Evolutionary conservation across 1,140 invertebrate species (phyloP), one percentile per base, ranked within the genome.

Genomic region (Pollicipes pollicipes): DNA sequence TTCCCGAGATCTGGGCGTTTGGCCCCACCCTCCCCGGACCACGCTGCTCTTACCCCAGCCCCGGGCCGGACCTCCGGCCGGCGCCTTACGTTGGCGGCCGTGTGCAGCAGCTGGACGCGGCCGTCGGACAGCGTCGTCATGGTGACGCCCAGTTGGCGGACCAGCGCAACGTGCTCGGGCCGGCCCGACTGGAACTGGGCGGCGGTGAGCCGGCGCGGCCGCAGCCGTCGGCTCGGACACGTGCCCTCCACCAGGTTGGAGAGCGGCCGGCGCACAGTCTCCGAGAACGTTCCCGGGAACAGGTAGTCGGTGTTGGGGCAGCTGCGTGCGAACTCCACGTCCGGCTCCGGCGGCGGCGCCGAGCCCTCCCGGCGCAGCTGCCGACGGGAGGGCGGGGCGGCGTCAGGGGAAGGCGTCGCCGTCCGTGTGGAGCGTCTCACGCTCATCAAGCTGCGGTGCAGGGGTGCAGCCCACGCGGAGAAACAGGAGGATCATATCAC

Each of bases 131-230:
- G 82, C 0, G 90, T 90, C 69, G 93, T 83, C 72, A 98, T 88
- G 68, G 88, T 88, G 75, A 98, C 97, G 68, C 96, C 96, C 94
- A 98, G 97, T 78, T 93, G 86, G 73, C 87, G 86, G 69, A 98
- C 83, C 70, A 92, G 83, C 78, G 87, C 87, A 73, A 97, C 80
- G 82, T 98, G 95, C 67, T 94, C 88, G n/a, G 88, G 83, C 82
- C 97, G 96, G 74, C 85, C 88, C 69, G 92, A 87, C 76, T 89
- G 87, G 78, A 90, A 90, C 72, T 90, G 85, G 30, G 84, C 78
- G n/a, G 90, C 88, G 26, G 84, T 83, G 45, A 91, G 82, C 72
- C 86, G 83, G 74, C 85, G 80, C 63, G 80, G 85, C 76, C 76
- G 69, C n/a, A 77, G 78, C 66, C 83, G 83, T 73, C 84, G 84